These are phyloP conservation scores for Lonchura striata DNA, from an alignment of 2,113 vertebrate genomes.

Conservation along the genomic window DNA sequence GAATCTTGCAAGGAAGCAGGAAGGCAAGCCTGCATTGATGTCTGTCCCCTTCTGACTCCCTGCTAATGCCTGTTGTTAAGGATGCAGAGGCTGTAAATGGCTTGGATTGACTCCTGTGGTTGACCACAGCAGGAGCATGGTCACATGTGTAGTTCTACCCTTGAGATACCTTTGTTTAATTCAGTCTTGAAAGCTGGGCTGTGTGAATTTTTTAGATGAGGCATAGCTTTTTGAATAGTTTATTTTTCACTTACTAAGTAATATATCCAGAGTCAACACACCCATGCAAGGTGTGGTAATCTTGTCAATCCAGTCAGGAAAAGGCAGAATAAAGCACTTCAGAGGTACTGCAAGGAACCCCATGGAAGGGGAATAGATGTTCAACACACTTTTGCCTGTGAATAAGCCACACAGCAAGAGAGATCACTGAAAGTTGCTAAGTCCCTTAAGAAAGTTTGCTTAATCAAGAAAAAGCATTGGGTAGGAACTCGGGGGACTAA, in stretches of 20 bases:
- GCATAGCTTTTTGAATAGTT: not conserved
- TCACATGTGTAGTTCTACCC: not conserved
- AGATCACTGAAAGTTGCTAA: not conserved
- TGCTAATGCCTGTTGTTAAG: not conserved
- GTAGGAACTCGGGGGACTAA: not conserved
- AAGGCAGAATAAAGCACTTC: not conserved
- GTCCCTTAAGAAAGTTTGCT: not conserved
- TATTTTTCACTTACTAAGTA: not conserved
- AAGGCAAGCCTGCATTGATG: not conserved
- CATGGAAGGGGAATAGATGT: not conserved
- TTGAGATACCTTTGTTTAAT: not conserved
- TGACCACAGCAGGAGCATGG: not conserved
- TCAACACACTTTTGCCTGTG: accelerated
- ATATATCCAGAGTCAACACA: not conserved
- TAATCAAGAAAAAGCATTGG: not conserved
- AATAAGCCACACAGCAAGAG: not conserved
- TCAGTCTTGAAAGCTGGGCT: not conserved
- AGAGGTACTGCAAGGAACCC: not conserved
- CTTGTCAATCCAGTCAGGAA: not conserved
- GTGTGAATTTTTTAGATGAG: not conserved
- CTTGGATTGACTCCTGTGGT: not conserved
- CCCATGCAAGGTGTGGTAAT: not conserved
- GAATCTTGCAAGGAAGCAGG: not conserved
- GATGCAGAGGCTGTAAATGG: not conserved
- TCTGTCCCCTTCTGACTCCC: not conserved